Percentiles rank a stretch among this genome's conserved stretches.
Evolutionary conservation across 2,888 invertebrate species (phyloP).

Genomic region (Brachyptera putata): DNA sequence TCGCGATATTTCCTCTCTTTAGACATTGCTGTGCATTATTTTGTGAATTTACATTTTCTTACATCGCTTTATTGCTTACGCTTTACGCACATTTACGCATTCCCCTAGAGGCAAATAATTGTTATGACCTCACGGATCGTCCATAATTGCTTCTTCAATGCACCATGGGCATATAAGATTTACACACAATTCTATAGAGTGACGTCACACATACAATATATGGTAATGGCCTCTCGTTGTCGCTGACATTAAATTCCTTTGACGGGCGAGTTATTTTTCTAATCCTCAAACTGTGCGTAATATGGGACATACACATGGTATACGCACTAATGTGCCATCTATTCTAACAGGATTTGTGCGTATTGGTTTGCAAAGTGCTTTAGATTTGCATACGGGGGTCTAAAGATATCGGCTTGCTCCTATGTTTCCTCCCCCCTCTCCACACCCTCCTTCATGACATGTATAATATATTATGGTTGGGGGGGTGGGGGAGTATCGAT

Average conservation of each 20-base stretch:
- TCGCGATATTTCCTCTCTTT: too few relatives aligned
- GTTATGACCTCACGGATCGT: conserved; percentile 7
- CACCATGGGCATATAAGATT: too few relatives aligned
- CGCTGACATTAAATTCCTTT: conserved; percentile 31
- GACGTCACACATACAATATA: conserved; percentile 26
- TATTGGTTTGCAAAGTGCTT: conserved; percentile 23
- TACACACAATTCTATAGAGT: background rate
- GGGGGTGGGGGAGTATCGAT: too few relatives aligned
- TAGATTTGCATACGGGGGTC: conserved; percentile 21
- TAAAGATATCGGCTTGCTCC: background rate
- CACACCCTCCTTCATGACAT: background rate
- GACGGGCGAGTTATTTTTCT: conserved; percentile 30
- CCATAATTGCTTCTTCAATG: too few relatives aligned
- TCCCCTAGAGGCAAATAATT: background rate
- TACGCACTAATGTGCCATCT: background rate
- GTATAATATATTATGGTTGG: too few relatives aligned
- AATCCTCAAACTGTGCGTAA: conserved; percentile 13
- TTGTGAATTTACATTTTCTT: too few relatives aligned
- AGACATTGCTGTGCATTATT: too few relatives aligned
- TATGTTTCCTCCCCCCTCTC: background rate
- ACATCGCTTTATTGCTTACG: too few relatives aligned
- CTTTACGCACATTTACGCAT: too few relatives aligned
- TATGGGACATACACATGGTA: background rate
- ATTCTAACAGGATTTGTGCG: background rate
- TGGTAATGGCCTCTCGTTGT: conserved; percentile 25